Conservation (phyloP, 2,113 vertebrate genomes). For the Pelmatolapia mariae region DNA sequence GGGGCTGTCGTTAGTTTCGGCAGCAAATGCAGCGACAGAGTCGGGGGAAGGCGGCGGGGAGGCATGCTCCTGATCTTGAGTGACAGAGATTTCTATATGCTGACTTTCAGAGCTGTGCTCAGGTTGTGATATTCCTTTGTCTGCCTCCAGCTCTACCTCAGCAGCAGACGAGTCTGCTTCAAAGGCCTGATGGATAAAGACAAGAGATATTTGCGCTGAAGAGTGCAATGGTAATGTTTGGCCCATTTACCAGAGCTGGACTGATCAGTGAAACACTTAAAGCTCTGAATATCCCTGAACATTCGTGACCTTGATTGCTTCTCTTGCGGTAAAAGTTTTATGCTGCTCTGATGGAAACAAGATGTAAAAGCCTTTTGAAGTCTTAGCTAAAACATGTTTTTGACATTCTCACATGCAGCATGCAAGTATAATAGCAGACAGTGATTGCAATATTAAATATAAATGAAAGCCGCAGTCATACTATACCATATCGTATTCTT, state of each 20-base stretch:
- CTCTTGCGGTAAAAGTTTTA: neutral
- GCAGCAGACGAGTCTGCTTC: slow-evolving; percentile 42
- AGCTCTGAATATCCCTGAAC: neutral
- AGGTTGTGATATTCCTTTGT: neutral
- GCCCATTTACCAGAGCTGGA: neutral
- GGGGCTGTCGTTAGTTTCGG: slow-evolving; percentile 64
- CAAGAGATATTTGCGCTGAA: neutral
- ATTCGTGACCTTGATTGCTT: neutral
- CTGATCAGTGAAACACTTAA: neutral
- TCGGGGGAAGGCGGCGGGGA: neutral
- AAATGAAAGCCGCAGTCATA: neutral
- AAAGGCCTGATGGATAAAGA: slow-evolving; percentile 53
- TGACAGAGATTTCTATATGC: slow-evolving; percentile 48
- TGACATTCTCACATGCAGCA: neutral
- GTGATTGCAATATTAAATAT: neutral
- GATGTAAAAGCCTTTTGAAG: neutral
- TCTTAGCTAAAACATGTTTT: neutral
- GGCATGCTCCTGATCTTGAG: slow-evolving; percentile 63
- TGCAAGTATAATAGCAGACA: neutral
- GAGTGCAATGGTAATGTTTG: neutral
- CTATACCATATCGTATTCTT: slow-evolving; percentile 40
- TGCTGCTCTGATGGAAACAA: neutral
- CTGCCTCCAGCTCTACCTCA: neutral
- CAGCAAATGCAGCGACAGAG: neutral
- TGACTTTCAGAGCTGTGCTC: slow-evolving; percentile 27